Percentiles rank a stretch among this genome's conserved stretches.
These are phyloP conservation scores for Litoditis marina DNA, from an alignment of 2,888 invertebrate genomes.

Conservation along the genomic window DNA sequence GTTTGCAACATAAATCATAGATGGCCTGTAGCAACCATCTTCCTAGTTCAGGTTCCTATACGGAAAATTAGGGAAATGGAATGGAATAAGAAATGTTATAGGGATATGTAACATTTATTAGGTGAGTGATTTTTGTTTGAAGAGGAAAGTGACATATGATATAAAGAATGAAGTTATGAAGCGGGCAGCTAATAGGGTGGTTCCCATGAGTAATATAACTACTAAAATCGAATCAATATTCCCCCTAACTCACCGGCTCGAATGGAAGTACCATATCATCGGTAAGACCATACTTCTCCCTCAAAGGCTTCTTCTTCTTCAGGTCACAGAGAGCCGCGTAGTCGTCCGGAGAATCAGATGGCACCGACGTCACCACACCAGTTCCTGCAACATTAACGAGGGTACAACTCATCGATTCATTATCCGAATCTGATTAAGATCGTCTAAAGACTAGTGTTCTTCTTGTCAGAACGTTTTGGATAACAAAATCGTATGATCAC, in stretches of 20 bases:
- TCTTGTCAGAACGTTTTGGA: not conserved
- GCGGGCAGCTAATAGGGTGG: not conserved
- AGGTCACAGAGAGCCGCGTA: conserved; percentile 90
- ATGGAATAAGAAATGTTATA: too few species aligned
- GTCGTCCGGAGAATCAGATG: conserved; percentile 97
- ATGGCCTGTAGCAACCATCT: not conserved
- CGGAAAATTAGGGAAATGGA: too few species aligned
- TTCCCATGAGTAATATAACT: not conserved
- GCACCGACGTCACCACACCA: conserved; percentile 94
- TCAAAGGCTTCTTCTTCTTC: conserved; percentile 76
- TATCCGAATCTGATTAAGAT: too few species aligned
- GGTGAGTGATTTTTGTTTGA: too few species aligned
- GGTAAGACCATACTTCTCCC: conserved; percentile 84
- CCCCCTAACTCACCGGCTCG: conserved; percentile 71
- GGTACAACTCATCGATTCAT: too few species aligned
- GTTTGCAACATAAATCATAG: not conserved
- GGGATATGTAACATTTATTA: too few species aligned
- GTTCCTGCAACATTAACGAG: conserved; percentile 71
- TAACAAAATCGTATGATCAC: too few species aligned
- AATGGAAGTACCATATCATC: conserved; percentile 78
- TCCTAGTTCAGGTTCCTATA: not conserved
- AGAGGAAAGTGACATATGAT: too few species aligned
- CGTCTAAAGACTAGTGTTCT: conserved; percentile 6
- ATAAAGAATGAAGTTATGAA: too few species aligned
- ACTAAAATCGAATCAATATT: too few species aligned